Base-by-base conservation (phyloP, 2,797 vertebrate genomes). In the Halcyon chelicuti region DNA sequence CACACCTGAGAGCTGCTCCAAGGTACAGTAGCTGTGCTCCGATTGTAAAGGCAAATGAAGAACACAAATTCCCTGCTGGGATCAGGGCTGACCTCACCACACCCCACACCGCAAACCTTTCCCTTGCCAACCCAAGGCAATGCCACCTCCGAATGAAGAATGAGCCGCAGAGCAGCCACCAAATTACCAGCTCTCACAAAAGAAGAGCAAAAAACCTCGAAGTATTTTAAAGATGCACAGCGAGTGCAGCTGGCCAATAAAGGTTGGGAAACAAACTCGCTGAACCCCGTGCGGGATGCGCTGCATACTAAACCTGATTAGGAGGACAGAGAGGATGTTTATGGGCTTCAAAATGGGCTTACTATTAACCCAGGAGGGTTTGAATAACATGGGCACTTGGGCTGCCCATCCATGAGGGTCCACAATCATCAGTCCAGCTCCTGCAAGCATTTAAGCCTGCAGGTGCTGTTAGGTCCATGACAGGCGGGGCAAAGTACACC, bases 71-170 rank as follows among this genome's bases (percentile, higher is more conserved):
- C 98, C 98, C 98, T 92, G 96, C 97, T 97, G 98, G 97, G 98
- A 98, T 98, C 96, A 90, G 98, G 97, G 97, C 96, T 98, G 97
- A 98, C 98, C 98, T 97, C 96, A 89, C 96, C 98, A 98, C 98
- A 97, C 97, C 96, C 98, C 97, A 92, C 97, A 97, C 98, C 96
- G 97, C 98, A 96, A 98, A 98, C 98, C 96, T 95, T 92, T 98
- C 98, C 98, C 98, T 98, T 97, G 96, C 98, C 98, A 99, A 98
- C 97, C 98, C 96, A 95, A 98, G 97, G 98, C 97, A 90, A 97
- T 98, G 98, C 98, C 98, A 98, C 96, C 97, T 97, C 98, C 97
- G 98, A 98, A 98, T 98, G 98, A 98, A 98, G 98, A 98, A 99
- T 98, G 98, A 98, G 98, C 98, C 97, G 80, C 97, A 97, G 98